Evolutionary conservation across 2,113 vertebrate species (phyloP).

Genomic region (Hemiscyllium ocellatum): DNA sequence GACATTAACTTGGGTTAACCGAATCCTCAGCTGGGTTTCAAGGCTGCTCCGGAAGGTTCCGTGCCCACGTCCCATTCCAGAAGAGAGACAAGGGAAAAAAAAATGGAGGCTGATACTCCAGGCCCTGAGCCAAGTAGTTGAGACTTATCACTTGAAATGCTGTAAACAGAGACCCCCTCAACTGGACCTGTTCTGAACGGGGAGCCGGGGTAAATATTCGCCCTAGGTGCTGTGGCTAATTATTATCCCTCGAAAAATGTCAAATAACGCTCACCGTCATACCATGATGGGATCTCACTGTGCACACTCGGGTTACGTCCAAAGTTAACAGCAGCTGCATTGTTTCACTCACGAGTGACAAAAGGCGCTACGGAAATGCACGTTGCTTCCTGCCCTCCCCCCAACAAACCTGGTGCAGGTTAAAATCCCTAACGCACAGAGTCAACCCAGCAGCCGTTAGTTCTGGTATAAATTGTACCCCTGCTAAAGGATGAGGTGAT

Average conservation of each 20-base stretch:
- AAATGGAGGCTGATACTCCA: too few species aligned
- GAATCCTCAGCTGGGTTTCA: too few species aligned
- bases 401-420: not conserved
- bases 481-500: not conserved
- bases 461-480: not conserved
- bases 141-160: too few species aligned
- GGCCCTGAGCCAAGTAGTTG: too few species aligned
- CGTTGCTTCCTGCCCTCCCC: too few species aligned
- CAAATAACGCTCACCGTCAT: too few species aligned
- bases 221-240: not conserved
- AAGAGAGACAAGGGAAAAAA: too few species aligned
- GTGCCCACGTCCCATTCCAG: not conserved
- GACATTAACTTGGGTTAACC: not conserved
- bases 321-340: not conserved
- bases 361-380: too few species aligned
- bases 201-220: too few species aligned
- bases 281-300: not conserved
- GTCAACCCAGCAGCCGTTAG: not conserved
- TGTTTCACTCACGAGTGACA: not conserved
- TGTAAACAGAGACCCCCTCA: too few species aligned
- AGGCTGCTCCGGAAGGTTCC: not conserved
- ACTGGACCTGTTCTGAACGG: not conserved
- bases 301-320: not conserved
- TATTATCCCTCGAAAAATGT: not conserved
- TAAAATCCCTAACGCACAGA: not conserved